Evolutionary conservation across 2,888 invertebrate species (phyloP).

Genomic region (Polydrusus tereticollis): DNA sequence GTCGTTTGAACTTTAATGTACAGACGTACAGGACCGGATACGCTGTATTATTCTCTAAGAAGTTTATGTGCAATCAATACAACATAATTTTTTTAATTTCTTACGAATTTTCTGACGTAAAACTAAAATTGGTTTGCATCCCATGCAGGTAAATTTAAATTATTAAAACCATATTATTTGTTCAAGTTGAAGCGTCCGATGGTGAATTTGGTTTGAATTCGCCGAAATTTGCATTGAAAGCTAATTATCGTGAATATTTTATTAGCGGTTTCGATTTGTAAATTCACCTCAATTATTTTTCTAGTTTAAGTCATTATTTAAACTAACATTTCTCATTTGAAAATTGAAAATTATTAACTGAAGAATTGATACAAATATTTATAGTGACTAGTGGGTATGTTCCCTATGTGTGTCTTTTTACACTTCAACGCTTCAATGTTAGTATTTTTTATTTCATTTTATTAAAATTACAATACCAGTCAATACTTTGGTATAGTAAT

Average conservation of each 20-base stretch:
- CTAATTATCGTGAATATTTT: conserved; percentile 13
- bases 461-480: too few species aligned
- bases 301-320: conserved; percentile 5
- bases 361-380: too few species aligned
- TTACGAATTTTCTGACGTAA: too few species aligned
- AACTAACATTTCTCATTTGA: neutral
- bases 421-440: too few species aligned
- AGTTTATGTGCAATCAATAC: neutral
- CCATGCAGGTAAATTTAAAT: neutral
- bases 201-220: conserved; percentile 12
- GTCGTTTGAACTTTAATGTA: conserved; percentile 24
- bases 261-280: conserved; percentile 3
- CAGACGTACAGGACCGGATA: neutral
- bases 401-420: too few species aligned
- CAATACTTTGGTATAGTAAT: too few species aligned
- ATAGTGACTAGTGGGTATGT: too few species aligned
- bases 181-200: neutral
- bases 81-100: too few species aligned
- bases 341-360: too few species aligned
- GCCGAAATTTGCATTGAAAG: conserved; percentile 21
- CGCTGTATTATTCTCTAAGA: neutral
- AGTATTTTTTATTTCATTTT: too few species aligned
- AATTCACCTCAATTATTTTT: conserved; percentile 1
- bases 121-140: neutral
- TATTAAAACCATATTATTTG: conserved; percentile 10